Conservation (phyloP, 2,888 invertebrate species). For the Morpho achilles region DNA sequence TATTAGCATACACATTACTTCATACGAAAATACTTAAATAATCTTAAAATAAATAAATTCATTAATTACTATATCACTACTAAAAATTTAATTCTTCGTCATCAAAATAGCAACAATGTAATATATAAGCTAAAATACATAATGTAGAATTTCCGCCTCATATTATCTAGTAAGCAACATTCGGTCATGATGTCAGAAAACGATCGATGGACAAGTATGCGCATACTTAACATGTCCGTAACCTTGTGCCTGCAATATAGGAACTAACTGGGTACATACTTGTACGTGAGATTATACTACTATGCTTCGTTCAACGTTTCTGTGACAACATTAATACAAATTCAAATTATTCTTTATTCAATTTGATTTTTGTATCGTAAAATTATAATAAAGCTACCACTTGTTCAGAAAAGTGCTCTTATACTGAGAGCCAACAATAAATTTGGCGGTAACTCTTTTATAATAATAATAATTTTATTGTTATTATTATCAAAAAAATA, state of each 20-base stretch:
- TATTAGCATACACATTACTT: no score
- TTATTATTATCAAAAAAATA: no score
- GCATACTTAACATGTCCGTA: conserved; percentile 36
- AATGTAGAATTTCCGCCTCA: background rate
- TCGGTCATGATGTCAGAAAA: conserved; percentile 35
- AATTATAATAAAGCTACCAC: no score
- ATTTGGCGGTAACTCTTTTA: no score
- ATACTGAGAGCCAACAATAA: no score
- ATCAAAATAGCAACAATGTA: conserved; percentile 11
- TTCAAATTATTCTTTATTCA: background rate
- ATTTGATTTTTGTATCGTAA: background rate
- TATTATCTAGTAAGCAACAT: conserved; percentile 8
- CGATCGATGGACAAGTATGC: conserved; percentile 32
- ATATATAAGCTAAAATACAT: conserved; percentile 1
- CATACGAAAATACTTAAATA: no score
- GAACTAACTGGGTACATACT: conserved; percentile 23
- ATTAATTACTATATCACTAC: no score
- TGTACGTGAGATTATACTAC: conserved; percentile 22
- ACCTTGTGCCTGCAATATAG: conserved; percentile 36
- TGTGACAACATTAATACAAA: background rate
- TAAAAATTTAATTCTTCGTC: background rate
- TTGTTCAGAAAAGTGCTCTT: no score
- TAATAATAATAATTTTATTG: no score
- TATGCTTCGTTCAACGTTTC: conserved; percentile 10
- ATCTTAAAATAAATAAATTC: no score